Conservation (phyloP, 2,888 invertebrate genomes). For the Coremacera marginata region DNA sequence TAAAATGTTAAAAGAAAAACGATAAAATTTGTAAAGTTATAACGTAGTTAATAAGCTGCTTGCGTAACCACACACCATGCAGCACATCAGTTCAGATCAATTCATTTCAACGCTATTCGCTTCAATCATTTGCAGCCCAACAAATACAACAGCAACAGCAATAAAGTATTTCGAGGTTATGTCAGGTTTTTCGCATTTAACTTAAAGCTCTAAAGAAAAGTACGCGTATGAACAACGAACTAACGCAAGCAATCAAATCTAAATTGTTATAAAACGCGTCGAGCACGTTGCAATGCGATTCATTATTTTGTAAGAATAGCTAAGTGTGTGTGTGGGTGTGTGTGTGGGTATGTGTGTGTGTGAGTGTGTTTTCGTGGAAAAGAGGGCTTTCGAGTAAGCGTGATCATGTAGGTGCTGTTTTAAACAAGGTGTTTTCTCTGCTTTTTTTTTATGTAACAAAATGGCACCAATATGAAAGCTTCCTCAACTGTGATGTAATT, state of each 20-base stretch:
- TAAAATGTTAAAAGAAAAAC: no score
- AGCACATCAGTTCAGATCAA: not conserved
- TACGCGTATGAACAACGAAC: not conserved
- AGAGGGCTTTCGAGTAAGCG: not conserved
- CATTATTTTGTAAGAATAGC: slow-evolving; percentile 26
- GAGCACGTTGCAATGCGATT: slow-evolving; percentile 37
- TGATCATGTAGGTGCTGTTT: not conserved
- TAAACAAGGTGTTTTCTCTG: not conserved
- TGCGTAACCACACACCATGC: not conserved
- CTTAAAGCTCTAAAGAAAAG: no score
- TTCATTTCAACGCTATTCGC: not conserved
- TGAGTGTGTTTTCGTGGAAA: no score
- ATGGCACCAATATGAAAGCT: not conserved
- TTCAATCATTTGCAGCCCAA: not conserved
- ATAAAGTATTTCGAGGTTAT: not conserved
- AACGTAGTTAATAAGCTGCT: not conserved
- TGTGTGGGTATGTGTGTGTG: not conserved
- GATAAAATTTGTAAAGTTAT: no score
- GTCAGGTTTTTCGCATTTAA: no score
- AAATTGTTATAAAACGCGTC: slow-evolving; percentile 23
- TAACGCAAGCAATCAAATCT: slow-evolving; percentile 21
- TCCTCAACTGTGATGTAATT: slow-evolving; percentile 59
- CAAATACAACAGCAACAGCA: not conserved
- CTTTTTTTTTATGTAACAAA: not conserved
- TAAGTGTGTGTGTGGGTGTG: not conserved